phyloP scores from a whole-genome alignment of 2,797 vertebrate genomes.

The Microcaecilia unicolor region DNA sequence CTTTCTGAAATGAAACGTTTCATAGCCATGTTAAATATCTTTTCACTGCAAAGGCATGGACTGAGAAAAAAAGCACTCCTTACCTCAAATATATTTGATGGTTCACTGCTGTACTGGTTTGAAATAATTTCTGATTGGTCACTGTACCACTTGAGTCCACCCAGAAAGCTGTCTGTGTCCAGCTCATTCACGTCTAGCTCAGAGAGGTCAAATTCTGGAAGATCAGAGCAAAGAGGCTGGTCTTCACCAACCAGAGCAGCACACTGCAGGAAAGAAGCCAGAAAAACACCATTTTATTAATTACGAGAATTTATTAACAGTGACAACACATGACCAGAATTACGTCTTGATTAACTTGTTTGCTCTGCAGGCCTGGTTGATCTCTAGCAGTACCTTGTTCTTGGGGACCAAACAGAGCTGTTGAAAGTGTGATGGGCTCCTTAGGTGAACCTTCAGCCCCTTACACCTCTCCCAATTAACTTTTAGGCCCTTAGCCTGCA shows the following conservation, averaged over 20 bases:
- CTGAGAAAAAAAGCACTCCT: too few relatives aligned
- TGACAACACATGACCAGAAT: slow-evolving; percentile 38
- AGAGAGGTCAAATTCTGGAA: slow-evolving; percentile 96
- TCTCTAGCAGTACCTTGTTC: too few relatives aligned
- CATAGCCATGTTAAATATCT: too few relatives aligned
- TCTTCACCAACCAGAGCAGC: slow-evolving; percentile 98
- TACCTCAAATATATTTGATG: slow-evolving; percentile 94
- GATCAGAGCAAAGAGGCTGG: slow-evolving; percentile 96
- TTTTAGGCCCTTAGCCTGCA: too few relatives aligned
- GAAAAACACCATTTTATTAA: slow-evolving; percentile 24
- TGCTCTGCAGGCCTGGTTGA: too few relatives aligned
- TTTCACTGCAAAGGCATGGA: too few relatives aligned
- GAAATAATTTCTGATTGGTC: slow-evolving; percentile 98
- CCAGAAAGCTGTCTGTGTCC: slow-evolving; percentile 94
- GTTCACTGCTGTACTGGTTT: slow-evolving; percentile 91
- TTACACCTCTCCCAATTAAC: too few relatives aligned
- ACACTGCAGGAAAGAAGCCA: slow-evolving; percentile 60
- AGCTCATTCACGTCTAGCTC: slow-evolving; percentile 97
- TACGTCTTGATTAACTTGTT: slow-evolving; percentile 32
- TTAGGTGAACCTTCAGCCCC: too few relatives aligned
- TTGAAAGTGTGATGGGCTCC: too few relatives aligned
- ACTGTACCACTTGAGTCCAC: slow-evolving; percentile 97
- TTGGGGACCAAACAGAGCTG: too few relatives aligned
- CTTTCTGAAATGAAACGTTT: too few relatives aligned
- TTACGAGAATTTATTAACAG: slow-evolving; percentile 39